A percentile compares a stretch with the other conserved stretches of the same genome.
These are phyloP conservation scores for Scolopax rusticola DNA, from an alignment of 2,797 vertebrate species.

Conservation along the genomic window DNA sequence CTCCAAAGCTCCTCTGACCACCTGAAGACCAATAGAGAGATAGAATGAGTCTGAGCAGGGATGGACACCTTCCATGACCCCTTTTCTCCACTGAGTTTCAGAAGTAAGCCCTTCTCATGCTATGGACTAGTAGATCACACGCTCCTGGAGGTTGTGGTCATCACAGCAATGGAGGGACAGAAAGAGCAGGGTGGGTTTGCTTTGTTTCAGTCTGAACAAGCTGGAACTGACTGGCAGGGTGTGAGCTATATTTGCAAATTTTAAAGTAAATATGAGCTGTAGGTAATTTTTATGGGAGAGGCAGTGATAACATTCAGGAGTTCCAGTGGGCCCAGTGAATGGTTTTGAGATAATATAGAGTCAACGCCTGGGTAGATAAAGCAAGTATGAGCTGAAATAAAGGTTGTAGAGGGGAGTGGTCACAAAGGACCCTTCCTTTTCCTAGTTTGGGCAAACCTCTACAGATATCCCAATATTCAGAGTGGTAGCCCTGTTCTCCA, in stretches of 20 bases:
- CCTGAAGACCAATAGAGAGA: not conserved
- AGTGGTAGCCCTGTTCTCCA: not conserved
- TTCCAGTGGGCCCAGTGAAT: not conserved
- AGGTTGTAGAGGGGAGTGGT: not conserved
- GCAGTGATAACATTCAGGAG: conserved; percentile 75
- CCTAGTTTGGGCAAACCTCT: not conserved
- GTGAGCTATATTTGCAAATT: conserved; percentile 69
- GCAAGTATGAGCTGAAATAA: conserved; percentile 34
- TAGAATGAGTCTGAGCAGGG: not conserved
- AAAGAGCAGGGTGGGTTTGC: not conserved
- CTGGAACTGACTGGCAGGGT: conserved; percentile 37
- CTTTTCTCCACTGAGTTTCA: not conserved
- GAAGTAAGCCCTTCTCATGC: not conserved
- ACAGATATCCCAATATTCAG: not conserved
- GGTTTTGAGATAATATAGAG: conserved; percentile 50
- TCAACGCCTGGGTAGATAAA: conserved; percentile 19
- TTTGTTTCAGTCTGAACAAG: not conserved
- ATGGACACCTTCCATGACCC: fast-evolving
- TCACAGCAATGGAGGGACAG: not conserved
- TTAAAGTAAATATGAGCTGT: conserved; percentile 51
- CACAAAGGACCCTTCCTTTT: not conserved
- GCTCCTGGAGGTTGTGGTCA: not conserved
- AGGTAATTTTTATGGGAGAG: conserved; percentile 55
- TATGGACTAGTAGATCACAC: not conserved
- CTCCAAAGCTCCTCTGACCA: not conserved